A percentile compares a stretch with the other conserved stretches of the same genome.
These are phyloP conservation scores for Parus major DNA, from an alignment of 2,113 vertebrate genomes.

Conservation along the genomic window DNA sequence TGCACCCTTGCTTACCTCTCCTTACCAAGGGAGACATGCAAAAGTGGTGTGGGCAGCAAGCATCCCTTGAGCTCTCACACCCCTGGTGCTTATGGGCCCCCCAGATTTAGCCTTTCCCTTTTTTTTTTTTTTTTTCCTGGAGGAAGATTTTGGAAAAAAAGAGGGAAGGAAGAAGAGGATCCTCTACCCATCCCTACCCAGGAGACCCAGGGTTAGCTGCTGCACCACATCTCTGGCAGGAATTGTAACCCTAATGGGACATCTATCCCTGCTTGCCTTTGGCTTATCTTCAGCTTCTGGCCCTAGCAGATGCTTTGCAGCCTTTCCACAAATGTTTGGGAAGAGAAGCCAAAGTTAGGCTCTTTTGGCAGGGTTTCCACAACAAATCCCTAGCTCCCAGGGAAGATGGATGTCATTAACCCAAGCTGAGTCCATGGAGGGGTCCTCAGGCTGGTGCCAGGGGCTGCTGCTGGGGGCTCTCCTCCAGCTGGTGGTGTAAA, in stretches of 20 bases:
- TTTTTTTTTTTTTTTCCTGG: neutral
- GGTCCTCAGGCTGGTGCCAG: neutral
- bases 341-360: constrained; percentile 47
- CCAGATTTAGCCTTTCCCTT: neutral
- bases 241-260: neutral
- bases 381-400: constrained; percentile 34
- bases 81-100: neutral
- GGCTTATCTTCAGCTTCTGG: neutral
- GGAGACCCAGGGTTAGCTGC: neutral
- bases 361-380: constrained; percentile 27
- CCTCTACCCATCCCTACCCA: neutral
- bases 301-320: constrained; percentile 48
- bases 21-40: neutral
- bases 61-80: neutral
- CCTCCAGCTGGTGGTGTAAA: neutral
- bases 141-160: neutral
- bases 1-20: neutral
- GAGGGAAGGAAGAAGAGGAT: neutral
- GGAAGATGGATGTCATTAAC: constrained; percentile 5
- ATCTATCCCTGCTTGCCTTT: neutral
- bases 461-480: neutral
- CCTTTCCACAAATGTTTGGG: constrained; percentile 47
- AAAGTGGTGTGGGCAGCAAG: neutral
- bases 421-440: neutral
- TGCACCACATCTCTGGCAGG: neutral